Base-by-base conservation (phyloP, 1,140 invertebrate species). In the Eciton burchellii region DNA sequence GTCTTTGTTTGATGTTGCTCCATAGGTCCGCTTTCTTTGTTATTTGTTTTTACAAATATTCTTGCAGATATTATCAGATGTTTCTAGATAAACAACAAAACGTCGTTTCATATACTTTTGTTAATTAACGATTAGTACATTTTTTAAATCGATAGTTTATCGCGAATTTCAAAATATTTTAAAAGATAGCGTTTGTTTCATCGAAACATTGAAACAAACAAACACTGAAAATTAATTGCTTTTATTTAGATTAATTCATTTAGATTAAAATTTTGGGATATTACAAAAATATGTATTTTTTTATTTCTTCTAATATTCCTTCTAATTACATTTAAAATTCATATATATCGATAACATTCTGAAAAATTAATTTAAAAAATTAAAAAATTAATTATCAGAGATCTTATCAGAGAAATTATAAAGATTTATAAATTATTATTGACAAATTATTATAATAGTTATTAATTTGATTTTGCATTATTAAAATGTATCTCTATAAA, bases 291-390 rank as follows among this genome's bases (percentile, higher is more conserved):
- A n/a, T n/a, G n/a, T n/a, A n/a, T n/a, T n/a, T n/a, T n/a, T n/a
- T n/a, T 54, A 21, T 11, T 24, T 9, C 16, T 72, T 35, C 35
- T 6, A 35, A 35, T n/a, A n/a, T n/a, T n/a, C n/a, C n/a, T 35
- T 54, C 43, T 41, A 54, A 71, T 71, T 71, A 56, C 56, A 56
- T 71, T 41, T 41, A 71, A 45, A 49, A 49, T 68, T 24, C 41
- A n/a, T n/a, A n/a, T n/a, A n/a, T n/a, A n/a, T n/a, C n/a, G n/a
- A n/a, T n/a, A n/a, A n/a, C n/a, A n/a, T n/a, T n/a, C n/a, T n/a
- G n/a, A n/a, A n/a, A n/a, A n/a, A n/a, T n/a, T 35, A 3, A 35
- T 35, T 35, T 2, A 35, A 3, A 35, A 35, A 6, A 35, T 35
- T 35, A 35, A 35, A n/a, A n/a, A n/a, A n/a, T n/a, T n/a, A n/a